Conservation (phyloP, 2,888 invertebrate genomes). For the Empis livida region DNA sequence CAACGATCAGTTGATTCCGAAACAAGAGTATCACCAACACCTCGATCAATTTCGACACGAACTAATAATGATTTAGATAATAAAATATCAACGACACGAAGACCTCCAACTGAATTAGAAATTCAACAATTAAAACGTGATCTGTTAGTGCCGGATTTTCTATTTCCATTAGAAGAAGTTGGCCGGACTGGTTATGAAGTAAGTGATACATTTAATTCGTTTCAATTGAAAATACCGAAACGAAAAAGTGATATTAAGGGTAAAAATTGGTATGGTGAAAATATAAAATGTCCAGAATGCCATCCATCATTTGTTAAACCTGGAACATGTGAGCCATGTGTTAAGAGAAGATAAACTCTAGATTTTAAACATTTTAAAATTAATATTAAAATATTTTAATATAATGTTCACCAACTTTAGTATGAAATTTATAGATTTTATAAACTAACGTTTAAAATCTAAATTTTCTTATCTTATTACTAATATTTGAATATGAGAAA, state of each 20-base stretch:
- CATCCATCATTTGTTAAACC: constrained; percentile 48
- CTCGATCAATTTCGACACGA: constrained; percentile 12
- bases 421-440: too few relatives aligned
- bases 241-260: constrained; percentile 21
- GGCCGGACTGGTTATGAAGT: constrained; percentile 45
- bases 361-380: too few relatives aligned
- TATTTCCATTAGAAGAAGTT: constrained; percentile 43
- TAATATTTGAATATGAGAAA: too few relatives aligned
- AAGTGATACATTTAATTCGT: constrained; percentile 45
- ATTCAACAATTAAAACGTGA: constrained; percentile 45
- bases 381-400: too few relatives aligned
- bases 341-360: constrained; percentile 31
- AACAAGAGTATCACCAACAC: constrained; percentile 15
- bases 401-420: too few relatives aligned
- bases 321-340: constrained; percentile 52
- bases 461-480: too few relatives aligned
- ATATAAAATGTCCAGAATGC: constrained; percentile 48
- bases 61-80: not conserved
- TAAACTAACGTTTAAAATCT: too few relatives aligned
- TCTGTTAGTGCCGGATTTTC: constrained; percentile 47
- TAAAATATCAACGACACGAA: constrained; percentile 8
- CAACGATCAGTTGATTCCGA: constrained; percentile 3
- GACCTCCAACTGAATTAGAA: constrained; percentile 17
- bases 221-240: constrained; percentile 43
- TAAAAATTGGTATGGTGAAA: constrained; percentile 42